Evolutionary conservation across 1,140 invertebrate species (phyloP).

Genomic region (Drosophila pallidifrons): DNA sequence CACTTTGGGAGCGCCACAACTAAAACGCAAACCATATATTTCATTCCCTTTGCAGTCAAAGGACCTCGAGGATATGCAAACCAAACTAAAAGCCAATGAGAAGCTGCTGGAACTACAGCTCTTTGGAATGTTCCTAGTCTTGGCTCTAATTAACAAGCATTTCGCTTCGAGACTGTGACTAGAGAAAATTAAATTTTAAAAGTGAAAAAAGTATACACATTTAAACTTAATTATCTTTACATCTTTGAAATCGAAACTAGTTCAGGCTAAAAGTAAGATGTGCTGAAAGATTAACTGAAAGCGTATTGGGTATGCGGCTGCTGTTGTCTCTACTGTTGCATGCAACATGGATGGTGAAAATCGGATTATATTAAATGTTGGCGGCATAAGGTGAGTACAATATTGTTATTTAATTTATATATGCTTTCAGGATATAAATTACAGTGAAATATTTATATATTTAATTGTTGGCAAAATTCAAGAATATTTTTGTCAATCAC

Average conservation of each 20-base stretch:
- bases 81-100: conserved; percentile 15
- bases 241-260: conserved; percentile 14
- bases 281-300: conserved; percentile 14
- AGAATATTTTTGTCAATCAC: too few species aligned
- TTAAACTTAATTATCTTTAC: conserved; percentile 2
- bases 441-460: too few species aligned
- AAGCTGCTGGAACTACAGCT: neutral
- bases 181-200: conserved; percentile 5
- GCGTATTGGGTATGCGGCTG: conserved; percentile 74
- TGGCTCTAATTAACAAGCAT: conserved; percentile 41
- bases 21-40: conserved; percentile 32
- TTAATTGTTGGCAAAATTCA: too few species aligned
- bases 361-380: conserved; percentile 98
- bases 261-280: neutral
- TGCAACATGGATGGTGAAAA: conserved; percentile 94
- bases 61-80: conserved; percentile 32
- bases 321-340: conserved; percentile 74
- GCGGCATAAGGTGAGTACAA: conserved; percentile 91
- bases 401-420: conserved; percentile 7
- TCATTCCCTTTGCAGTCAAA: conserved; percentile 48
- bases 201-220: conserved; percentile 10
- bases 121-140: conserved; percentile 19
- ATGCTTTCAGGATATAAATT: too few species aligned
- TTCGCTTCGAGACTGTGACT: conserved; percentile 7
- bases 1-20: conserved; percentile 26